A percentile compares a stretch with the other conserved stretches of the same genome.
phyloP scores from a whole-genome alignment of 35 echinoderm and acorn worm species.

The Holothuria glaberrima region DNA sequence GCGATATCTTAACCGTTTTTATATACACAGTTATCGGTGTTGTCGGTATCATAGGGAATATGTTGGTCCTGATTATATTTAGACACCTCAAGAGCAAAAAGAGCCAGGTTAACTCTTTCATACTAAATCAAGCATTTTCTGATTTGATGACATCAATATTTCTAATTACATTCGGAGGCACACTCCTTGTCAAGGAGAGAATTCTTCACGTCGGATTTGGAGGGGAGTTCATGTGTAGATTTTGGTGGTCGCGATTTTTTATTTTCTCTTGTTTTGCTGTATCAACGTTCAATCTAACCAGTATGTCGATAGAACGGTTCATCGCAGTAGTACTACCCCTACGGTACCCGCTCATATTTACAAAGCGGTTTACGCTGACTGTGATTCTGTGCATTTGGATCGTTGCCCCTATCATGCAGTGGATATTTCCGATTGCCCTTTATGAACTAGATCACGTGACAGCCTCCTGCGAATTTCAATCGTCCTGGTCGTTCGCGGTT shows the following conservation, averaged over 20 bases:
- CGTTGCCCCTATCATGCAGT: slow-evolving; percentile 57
- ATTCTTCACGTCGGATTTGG: slow-evolving; percentile 10
- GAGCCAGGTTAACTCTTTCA: too few relatives aligned
- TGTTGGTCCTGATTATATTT: slow-evolving; percentile 72
- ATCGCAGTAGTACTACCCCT: too few relatives aligned
- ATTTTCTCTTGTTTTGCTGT: too few relatives aligned
- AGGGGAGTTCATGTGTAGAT: slow-evolving; percentile 75
- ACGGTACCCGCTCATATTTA: too few relatives aligned
- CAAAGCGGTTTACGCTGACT: slow-evolving; percentile 72
- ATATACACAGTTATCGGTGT: too few relatives aligned
- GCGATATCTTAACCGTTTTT: too few relatives aligned
- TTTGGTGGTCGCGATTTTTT: too few relatives aligned
- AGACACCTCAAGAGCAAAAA: too few relatives aligned
- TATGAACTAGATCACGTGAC: slow-evolving; percentile 28
- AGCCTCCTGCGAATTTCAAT: slow-evolving; percentile 46
- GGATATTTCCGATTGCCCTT: slow-evolving; percentile 24
- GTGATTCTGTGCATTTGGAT: slow-evolving; percentile 61
- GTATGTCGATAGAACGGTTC: slow-evolving; percentile 82
- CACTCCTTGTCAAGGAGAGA: slow-evolving; percentile 37
- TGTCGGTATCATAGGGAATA: slow-evolving; percentile 81
- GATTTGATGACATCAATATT: slow-evolving; percentile 76
- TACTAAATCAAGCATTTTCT: slow-evolving; percentile 78
- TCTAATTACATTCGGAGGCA: slow-evolving; percentile 68
- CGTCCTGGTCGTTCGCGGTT: too few relatives aligned
- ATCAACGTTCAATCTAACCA: slow-evolving; percentile 79